Evolutionary conservation across 1,140 invertebrate genomes (phyloP), one percentile per base, ranked within the genome.

Genomic region (Ips typographus): DNA sequence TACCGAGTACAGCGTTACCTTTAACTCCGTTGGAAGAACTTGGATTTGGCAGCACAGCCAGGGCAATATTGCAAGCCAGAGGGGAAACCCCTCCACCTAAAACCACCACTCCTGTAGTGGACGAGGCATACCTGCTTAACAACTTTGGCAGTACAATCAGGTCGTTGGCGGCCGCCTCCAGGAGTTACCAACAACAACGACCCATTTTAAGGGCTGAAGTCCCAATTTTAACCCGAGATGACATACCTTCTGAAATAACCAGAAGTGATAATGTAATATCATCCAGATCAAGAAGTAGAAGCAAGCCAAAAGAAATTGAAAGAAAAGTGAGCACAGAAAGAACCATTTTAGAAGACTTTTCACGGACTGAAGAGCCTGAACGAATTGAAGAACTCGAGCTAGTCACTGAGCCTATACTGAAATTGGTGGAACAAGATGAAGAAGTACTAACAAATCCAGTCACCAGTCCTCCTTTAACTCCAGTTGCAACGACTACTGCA

Each of bases 1-100:
- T 51, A 8, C 37, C 60, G 39, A 58, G 67, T 63, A 40, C 72
- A 76, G 58, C 73, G 53, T 2, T 71, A 73, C 7, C 38, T 60
- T 62, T 67, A 56, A 65, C 58, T 47, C 4, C 61, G n/a, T 40
- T 70, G 8, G 73, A 73, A 47, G 65, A 61, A 38, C 8, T 68
- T 7, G 44, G n/a, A 41, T 68, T 65, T 56, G 73, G 57, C 40
- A 59, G 65, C 42, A 70, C 70, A 0, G 65, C 65, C 2, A 44
- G 65, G 58, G 65, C 65, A 4, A 71, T 64, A 40, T 42, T 68
- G 40, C 53, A 62, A 57, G 40, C 70, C 40, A 47, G 65, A 64
- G 60, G 60, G 36, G 42, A 67, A 36, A 7, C 61, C 2, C n/a
- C 52, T 4, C 65, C 65, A 7, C 51, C 55, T 2, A 57, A 65